Conservation (phyloP, 1,140 invertebrate species). For the Bombus cullumanus region DNA sequence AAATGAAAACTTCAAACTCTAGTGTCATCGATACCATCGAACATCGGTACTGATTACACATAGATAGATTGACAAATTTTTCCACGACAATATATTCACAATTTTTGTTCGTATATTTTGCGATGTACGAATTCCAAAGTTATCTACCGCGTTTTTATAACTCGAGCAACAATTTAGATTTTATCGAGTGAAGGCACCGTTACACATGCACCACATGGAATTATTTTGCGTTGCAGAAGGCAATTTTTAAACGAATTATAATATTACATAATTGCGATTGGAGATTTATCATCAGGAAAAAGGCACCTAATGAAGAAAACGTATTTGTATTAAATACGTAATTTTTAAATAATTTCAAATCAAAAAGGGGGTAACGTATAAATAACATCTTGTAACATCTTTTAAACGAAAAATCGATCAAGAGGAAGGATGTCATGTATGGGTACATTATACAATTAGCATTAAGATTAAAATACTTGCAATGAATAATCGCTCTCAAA, state of each 20-base stretch:
- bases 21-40: slow-evolving; percentile 54
- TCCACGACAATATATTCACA: slow-evolving; percentile 52
- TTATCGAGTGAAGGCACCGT: slow-evolving; percentile 38
- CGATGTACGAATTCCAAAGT: slow-evolving; percentile 43
- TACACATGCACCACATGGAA: slow-evolving; percentile 37
- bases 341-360: slow-evolving; percentile 33
- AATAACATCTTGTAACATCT: slow-evolving; percentile 54
- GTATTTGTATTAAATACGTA: slow-evolving; percentile 59
- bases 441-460: slow-evolving; percentile 59
- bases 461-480: slow-evolving; percentile 44
- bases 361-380: slow-evolving; percentile 52
- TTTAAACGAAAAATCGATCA: slow-evolving; percentile 38
- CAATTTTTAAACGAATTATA: slow-evolving; percentile 31
- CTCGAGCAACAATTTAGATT: slow-evolving; percentile 48
- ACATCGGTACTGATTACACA: slow-evolving; percentile 51
- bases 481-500: slow-evolving; percentile 53
- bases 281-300: slow-evolving; percentile 18
- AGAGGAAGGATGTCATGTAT: slow-evolving; percentile 61
- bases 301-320: slow-evolving; percentile 51
- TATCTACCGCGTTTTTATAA: slow-evolving; percentile 51
- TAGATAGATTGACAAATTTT: slow-evolving; percentile 57
- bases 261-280: slow-evolving; percentile 14
- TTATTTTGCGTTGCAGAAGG: slow-evolving; percentile 31
- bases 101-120: slow-evolving; percentile 42
- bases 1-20: slow-evolving; percentile 51